Base-by-base conservation (phyloP, 2,797 vertebrate genomes). In the Rhinogobio ventralis region DNA sequence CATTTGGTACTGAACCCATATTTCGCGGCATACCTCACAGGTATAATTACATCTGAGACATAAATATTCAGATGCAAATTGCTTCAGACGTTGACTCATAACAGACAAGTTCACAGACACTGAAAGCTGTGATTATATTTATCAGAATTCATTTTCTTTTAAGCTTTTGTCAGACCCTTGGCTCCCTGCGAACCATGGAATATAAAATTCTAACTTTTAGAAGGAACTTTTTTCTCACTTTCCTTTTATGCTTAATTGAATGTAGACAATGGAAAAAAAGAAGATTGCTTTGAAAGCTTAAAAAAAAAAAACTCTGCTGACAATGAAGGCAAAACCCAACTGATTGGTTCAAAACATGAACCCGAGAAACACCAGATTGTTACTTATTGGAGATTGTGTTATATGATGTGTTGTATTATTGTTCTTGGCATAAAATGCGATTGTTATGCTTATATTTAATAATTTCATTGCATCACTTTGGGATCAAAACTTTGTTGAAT, bases 81-180 rank as follows among this genome's bases (percentile, higher is more conserved):
- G 91, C 91, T 91, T 89, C 85, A 92, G 91, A 93, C 89, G 87
- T 90, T 89, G 67, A 93, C 93, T 93, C 93, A 93, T 93, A 93
- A 93, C 91, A 91, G 91, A 81, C 87, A 90, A 91, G 91, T 92
- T 89, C 88, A 81, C 86, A 91, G 68, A 79, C 60, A 81, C n/a
- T 69, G 62, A 91, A 88, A 88, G 90, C 90, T 84, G 85, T 89
- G 83, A 86, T 87, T 92, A 90, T 42, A 51, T 89, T 90, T 91
- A 90, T 92, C 93, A 90, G 90, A 91, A 90, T 90, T 86, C 72
- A 77, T 83, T 85, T 49, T 87, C 53, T 45, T 46, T 81, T 62
- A 55, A 75, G 49, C 28, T 55, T 55, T 25, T 15, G 36, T 77
- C 55, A 79, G 55, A 66, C 45, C 23, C 28, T 79, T 82, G 71